Percentiles rank a stretch among this genome's conserved stretches.
Conservation (phyloP, 2,797 vertebrate species). For the Rhynchonycteris naso region DNA sequence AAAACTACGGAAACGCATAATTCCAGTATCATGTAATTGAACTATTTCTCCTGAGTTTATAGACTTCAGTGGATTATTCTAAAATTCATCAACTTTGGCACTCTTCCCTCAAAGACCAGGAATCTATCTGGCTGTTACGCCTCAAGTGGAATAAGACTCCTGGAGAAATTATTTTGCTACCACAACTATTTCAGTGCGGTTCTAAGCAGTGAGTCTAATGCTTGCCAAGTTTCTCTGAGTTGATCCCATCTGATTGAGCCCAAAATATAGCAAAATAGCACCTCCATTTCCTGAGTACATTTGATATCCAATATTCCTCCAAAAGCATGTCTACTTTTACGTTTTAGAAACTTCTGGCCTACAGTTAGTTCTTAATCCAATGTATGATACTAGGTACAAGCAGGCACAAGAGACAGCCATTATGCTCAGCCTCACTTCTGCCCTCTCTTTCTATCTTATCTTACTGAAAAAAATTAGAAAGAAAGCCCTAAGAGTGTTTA, state of each 20-base stretch:
- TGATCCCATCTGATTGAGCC: conserved; percentile 56
- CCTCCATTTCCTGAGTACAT: conserved; percentile 49
- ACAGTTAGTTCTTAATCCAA: conserved; percentile 33
- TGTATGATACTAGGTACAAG: background rate
- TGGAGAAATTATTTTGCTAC: conserved; percentile 72
- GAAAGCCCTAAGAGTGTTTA: background rate
- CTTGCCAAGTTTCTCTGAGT: conserved; percentile 73
- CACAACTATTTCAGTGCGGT: conserved; percentile 71
- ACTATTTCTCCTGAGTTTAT: conserved; percentile 41
- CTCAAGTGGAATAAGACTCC: conserved; percentile 68
- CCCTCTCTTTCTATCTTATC: background rate
- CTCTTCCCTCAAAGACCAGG: conserved; percentile 13
- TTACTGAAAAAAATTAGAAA: conserved; percentile 9
- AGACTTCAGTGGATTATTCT: conserved; percentile 43
- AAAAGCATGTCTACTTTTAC: conserved; percentile 53
- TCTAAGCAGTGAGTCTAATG: conserved; percentile 52
- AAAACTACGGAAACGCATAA: conserved; percentile 33
- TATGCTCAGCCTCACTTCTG: background rate
- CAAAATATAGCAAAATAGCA: conserved; percentile 64
- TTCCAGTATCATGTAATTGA: background rate
- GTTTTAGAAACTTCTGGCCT: background rate
- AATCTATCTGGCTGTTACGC: conserved; percentile 61
- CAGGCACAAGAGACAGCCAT: background rate
- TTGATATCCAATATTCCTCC: conserved; percentile 51
- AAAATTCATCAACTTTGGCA: conserved; percentile 64